phyloP scores from a whole-genome alignment of 1,140 invertebrate genomes.

The Bombus haemorrhoidalis region DNA sequence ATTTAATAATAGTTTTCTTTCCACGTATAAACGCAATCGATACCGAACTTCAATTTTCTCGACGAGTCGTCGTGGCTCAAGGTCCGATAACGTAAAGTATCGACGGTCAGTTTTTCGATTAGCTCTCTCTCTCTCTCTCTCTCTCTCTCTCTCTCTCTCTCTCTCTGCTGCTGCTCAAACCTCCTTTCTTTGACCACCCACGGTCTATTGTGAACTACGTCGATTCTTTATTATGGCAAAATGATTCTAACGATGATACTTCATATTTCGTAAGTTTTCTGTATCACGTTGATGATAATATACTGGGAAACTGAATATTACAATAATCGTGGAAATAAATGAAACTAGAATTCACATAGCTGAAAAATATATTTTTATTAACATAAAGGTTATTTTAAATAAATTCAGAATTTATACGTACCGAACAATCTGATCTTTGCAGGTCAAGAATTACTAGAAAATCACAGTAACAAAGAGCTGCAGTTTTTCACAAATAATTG shows the following conservation, averaged over 20 bases:
- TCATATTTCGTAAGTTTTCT: neutral
- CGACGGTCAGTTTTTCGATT: constrained; percentile 17
- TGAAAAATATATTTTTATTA: neutral
- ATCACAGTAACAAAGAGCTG: neutral
- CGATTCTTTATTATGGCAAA: neutral
- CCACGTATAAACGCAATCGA: constrained; percentile 52
- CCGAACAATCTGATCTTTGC: neutral
- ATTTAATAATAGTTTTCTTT: constrained; percentile 77
- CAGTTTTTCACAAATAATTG: no score
- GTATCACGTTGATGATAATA: no score
- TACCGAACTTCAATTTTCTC: constrained; percentile 53
- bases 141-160: no score
- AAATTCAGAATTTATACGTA: neutral
- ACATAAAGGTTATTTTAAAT: neutral
- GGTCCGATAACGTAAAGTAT: constrained; percentile 15
- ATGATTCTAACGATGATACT: neutral
- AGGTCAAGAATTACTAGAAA: neutral
- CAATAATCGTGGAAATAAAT: neutral
- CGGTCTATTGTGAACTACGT: neutral
- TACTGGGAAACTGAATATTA: no score
- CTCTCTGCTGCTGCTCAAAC: no score
- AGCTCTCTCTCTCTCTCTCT: no score
- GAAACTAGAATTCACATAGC: neutral
- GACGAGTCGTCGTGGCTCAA: constrained; percentile 16
- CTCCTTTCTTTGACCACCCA: neutral